Base-by-base conservation (phyloP, 2,888 invertebrate genomes). In the Nebria salina region DNA sequence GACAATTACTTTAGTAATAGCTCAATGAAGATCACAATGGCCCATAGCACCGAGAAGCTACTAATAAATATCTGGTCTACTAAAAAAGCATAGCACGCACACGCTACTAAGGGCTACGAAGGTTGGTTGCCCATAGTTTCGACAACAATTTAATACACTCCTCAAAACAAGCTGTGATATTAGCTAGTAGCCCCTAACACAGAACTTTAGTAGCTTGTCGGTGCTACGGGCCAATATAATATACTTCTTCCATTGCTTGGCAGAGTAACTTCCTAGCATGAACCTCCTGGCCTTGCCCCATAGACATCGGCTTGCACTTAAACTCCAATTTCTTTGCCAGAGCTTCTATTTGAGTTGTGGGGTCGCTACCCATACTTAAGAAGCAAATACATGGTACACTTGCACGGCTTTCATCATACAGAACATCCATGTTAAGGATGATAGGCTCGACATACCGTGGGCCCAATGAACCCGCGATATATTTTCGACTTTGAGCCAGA, bases 321-420 rank as follows among this genome's bases (percentile, higher is more conserved):
- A 93, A 91, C 84, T 95, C 95, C 86, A 94, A 87, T 83, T 93
- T 93, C 87, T 95, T 96, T 0, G 96, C 95, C 0, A 96, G 90
- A 25, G 91, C 90, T 87, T 96, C 96, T 79, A 97, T 97, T 82
- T 94, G 93, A 0, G 94, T 93, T 0, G 97, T 97, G 0, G 97
- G 97, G 90, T 97, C 97, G 0, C 96, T 95, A 0, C 97, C 97
- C 92, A 95, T 95, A 20, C 96, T 96, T 75, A 97, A 88, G 86
- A 97, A 95, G 82, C 96, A 96, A 83, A 96, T 92, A 85, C 97
- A 90, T 0, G 97, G 97, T 1, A 94, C 93, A 78, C 93, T 86
- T 5, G 93, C 91, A 76, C 94, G 90, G 70, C 96, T 95, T 87
- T 97, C 97, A 3, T 89, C 85, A 72, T 93, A 92, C 90, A 96